Evolutionary conservation across 1,140 invertebrate genomes (phyloP), one percentile per base, ranked within the genome.

Genomic region (Drosophila watanabei): DNA sequence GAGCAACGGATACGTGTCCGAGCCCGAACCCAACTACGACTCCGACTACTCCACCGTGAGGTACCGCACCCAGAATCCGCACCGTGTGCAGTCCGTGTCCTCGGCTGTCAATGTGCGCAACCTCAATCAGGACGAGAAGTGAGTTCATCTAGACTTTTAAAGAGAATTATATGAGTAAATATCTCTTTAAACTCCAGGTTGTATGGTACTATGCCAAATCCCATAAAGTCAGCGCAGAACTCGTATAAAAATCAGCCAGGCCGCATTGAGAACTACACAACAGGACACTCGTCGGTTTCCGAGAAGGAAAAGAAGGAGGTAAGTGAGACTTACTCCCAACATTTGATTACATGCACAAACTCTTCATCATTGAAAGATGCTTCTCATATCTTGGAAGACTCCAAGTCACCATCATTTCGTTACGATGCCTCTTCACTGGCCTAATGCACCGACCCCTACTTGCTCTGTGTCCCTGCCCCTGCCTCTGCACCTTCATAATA

Each of bases 201-300:
- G 71, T 93, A 93, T 88, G 92, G 92, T 89, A 93, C 92, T 86
- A 91, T 93, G 89, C 92, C 93, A 82, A 92, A 93, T 82, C 92
- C 93, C 65, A 94, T 96, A 11, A 96, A 95, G 92, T 96, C 96
- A 75, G 95, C 95, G 69, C 94, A 96, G 70, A 97, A 97, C 79
- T 94, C 96, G 35, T 98, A 98, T 92, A 96, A 96, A 91, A 97
- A 96, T 93, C 97, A 98, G 87, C 98, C 98, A 7, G 96, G 98
- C 49, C 96, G 96, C 92, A 99, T 99, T 90, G 97, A 98, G 93
- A 96, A 99, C 93, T 99, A 99, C 93, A 95, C 97, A 60, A 98
- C 98, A 11, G 98, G 98, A 39, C 95, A 95, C 86, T 98, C 97
- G 8, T 98, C 97, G 0, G 97, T 98, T 41, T 96, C 97, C 8